phyloP scores from a whole-genome alignment of 2,888 invertebrate genomes.

The Sepiola atlantica region DNA sequence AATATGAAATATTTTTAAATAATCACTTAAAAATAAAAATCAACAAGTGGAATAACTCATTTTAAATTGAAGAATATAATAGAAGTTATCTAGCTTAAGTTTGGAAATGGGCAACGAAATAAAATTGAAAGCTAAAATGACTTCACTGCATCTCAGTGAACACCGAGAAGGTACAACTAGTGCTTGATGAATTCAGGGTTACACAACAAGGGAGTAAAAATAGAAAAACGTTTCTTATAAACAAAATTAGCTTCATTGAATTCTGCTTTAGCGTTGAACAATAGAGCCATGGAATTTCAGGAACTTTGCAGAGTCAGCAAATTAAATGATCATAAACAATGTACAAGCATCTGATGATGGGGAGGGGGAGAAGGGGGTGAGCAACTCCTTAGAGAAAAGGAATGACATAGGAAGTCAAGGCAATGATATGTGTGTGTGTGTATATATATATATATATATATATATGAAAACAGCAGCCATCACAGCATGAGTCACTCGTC shows the following conservation, averaged over 20 bases:
- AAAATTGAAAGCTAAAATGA: too few relatives aligned
- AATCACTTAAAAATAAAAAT: too few relatives aligned
- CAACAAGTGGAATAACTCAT: too few relatives aligned
- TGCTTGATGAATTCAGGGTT: background rate
- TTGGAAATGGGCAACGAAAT: too few relatives aligned
- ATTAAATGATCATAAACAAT: background rate
- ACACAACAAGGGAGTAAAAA: background rate
- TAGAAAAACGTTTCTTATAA: background rate
- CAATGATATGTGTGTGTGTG: background rate
- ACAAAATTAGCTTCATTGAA: background rate
- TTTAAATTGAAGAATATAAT: too few relatives aligned
- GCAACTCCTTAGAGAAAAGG: background rate
- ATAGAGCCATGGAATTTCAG: background rate
- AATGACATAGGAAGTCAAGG: constrained; percentile 8
- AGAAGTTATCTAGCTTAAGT: too few relatives aligned
- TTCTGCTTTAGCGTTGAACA: background rate
- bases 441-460: background rate
- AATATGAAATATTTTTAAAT: too few relatives aligned
- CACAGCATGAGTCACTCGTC: background rate
- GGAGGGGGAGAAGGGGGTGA: background rate
- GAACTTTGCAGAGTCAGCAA: background rate
- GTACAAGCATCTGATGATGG: background rate
- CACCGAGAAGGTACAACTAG: too few relatives aligned
- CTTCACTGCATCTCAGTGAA: too few relatives aligned
- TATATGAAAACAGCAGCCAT: background rate